These are phyloP conservation scores for Vidua chalybeata DNA, from an alignment of 2,113 vertebrate species.

Conservation along the genomic window DNA sequence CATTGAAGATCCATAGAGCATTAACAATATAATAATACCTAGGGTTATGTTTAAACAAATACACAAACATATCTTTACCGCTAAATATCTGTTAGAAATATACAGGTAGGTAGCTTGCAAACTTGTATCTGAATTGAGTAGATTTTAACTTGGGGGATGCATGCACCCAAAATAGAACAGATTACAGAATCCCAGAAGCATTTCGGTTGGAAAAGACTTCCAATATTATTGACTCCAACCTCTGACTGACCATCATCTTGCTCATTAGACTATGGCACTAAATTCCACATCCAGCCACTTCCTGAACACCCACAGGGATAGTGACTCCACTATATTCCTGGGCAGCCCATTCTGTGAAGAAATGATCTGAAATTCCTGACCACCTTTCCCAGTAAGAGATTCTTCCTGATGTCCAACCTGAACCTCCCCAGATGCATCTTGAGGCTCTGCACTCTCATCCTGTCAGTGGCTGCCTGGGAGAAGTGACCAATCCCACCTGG, in stretches of 20 bases:
- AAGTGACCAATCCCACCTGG: background rate
- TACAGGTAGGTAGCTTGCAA: background rate
- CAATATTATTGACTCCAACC: fast-evolving
- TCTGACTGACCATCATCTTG: background rate
- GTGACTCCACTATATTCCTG: background rate
- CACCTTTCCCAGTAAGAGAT: background rate
- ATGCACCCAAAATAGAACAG: background rate
- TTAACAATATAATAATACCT: background rate
- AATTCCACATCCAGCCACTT: background rate
- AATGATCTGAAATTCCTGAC: background rate
- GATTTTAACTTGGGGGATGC: background rate
- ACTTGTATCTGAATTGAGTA: background rate
- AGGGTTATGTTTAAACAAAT: background rate
- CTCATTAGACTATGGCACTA: background rate
- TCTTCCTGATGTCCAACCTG: background rate
- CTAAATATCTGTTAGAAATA: background rate
- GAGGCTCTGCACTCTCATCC: background rate
- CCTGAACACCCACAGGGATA: background rate
- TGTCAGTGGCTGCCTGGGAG: too few species aligned
- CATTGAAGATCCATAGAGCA: background rate
- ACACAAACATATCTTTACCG: background rate
- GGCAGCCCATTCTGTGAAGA: background rate
- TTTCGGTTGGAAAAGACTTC: background rate
- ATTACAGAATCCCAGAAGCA: background rate
- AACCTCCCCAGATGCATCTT: background rate